Base-by-base conservation (phyloP, 2,113 vertebrate species). In the Oncorhynchus keta region DNA sequence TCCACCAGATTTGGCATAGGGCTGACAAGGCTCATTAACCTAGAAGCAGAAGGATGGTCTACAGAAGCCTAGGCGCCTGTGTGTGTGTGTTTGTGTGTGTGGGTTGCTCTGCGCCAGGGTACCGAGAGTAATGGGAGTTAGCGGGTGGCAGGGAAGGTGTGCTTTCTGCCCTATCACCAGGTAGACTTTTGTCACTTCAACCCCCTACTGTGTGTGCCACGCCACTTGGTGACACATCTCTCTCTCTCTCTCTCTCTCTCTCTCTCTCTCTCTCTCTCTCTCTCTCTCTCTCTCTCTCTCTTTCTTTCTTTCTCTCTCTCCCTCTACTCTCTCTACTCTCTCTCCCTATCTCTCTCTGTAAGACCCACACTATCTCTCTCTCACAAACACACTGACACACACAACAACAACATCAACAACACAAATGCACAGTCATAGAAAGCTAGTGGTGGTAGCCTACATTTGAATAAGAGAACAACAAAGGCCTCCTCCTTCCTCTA, bases 401-500 rank as follows among this genome's bases (percentile, higher is more conserved):
- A 87, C 85, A 87, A 88, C 84, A 51, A 86, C 81, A 80, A 85
- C 67, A 78, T 11, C 79, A 81, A 78, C 81, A 78, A 86, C 80
- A 79, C 86, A 79, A 79, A 83, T 66, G 59, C n/a, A 79, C 78
- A 70, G 76, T 86, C 85, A 57, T 87, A 45, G 39, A 45, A 45
- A 2, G 81, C 89, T 77, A 12, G 85, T 83, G 1, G 55, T 18
- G 13, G 55, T 14, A 7, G 90, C 66, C 66, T 81, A 45, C 39
- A 83, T 92, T 91, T 90, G 88, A 83, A 83, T 82, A 69, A 68
- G 68, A 72, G 71, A 87, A 81, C 79, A 89, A 85, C 87, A 80
- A 75, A 73, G 39, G 18, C 64, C 76, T 83, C 51, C 5, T 28
- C 74, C 77, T 30, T 57, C 81, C 85, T 89, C 94, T 94, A 45